A percentile compares a stretch with the other conserved stretches of the same genome.
Conservation (phyloP, 2,797 vertebrate genomes). For the Tinamus major region DNA sequence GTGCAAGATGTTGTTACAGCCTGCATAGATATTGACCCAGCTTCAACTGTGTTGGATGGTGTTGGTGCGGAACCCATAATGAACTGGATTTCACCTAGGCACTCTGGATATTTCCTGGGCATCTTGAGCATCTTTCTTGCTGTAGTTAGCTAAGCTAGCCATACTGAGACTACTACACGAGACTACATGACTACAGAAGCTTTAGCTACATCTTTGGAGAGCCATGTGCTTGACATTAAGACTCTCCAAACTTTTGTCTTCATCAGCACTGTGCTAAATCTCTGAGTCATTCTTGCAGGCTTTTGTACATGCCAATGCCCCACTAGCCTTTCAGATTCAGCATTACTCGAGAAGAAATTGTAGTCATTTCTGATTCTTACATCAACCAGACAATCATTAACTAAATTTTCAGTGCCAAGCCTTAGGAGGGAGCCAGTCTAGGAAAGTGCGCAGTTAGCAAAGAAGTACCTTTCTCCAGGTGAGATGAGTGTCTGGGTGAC, state of each 20-base stretch:
- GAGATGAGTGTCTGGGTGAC: neutral
- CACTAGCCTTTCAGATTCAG: neutral
- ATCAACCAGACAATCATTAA: neutral
- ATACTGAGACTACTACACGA: neutral
- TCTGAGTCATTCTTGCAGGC: neutral
- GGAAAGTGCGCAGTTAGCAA: neutral
- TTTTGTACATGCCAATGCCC: neutral
- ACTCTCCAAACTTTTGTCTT: neutral
- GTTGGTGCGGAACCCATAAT: rapidly evolving
- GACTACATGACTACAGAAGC: neutral
- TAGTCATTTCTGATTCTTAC: neutral
- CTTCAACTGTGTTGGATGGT: neutral
- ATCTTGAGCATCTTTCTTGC: neutral
- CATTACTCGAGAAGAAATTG: neutral
- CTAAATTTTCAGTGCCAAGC: neutral
- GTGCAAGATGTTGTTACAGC: neutral
- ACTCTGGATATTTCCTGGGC: neutral
- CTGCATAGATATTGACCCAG: neutral
- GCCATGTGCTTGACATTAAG: neutral
- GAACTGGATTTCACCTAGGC: neutral
- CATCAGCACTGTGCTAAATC: neutral
- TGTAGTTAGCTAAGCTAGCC: neutral
- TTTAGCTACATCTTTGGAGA: neutral
- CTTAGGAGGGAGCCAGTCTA: neutral
- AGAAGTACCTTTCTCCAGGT: neutral